These are phyloP conservation scores for Trissolcus japonicus DNA, from an alignment of 2,888 invertebrate species.

Conservation along the genomic window DNA sequence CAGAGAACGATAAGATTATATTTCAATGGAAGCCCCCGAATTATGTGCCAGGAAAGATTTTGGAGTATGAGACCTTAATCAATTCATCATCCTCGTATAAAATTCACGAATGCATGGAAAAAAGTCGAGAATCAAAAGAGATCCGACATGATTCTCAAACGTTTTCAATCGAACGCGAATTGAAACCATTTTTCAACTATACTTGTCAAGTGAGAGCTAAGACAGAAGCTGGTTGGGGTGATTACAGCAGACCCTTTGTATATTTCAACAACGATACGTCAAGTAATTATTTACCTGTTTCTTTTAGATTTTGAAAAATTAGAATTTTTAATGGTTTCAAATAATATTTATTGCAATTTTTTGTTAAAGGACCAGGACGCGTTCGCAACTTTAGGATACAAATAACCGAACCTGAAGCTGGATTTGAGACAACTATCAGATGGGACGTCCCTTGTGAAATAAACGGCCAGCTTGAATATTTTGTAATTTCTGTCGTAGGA, in stretches of 20 bases:
- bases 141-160: background rate
- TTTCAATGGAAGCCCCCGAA: background rate
- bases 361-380: background rate
- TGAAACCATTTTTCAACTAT: background rate
- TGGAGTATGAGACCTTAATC: background rate
- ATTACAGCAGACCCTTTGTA: background rate
- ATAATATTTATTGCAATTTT: background rate
- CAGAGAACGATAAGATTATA: background rate
- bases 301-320: background rate
- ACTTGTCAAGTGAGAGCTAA: background rate
- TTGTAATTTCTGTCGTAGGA: too few relatives aligned
- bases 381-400: too few relatives aligned
- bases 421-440: too few relatives aligned
- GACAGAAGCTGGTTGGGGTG: constrained; percentile 4
- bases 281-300: background rate
- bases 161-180: background rate
- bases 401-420: too few relatives aligned
- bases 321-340: background rate
- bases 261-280: background rate
- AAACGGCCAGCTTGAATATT: too few relatives aligned
- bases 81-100: background rate
- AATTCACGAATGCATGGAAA: background rate
- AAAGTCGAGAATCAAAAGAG: background rate
- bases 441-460: too few relatives aligned
- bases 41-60: background rate